Evolutionary conservation across 2,888 invertebrate species (phyloP).

Genomic region (Boloria euphrosyne): DNA sequence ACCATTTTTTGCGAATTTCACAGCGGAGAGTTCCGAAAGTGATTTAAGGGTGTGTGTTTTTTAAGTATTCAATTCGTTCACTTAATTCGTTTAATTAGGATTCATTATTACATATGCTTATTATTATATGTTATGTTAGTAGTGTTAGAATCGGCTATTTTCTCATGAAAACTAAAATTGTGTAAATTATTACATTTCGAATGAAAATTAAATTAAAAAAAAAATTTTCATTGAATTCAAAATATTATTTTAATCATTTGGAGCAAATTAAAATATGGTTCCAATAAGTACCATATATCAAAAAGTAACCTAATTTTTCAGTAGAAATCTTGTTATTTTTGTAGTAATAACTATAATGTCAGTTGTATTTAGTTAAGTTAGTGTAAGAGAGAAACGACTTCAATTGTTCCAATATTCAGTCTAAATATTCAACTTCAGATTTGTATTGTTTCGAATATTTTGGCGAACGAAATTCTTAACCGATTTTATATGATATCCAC

Average conservation of each 20-base stretch:
- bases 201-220: no score
- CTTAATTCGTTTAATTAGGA: slow-evolving; percentile 35
- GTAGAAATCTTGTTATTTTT: background rate
- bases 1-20: background rate
- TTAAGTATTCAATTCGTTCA: slow-evolving; percentile 40
- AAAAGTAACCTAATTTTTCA: background rate
- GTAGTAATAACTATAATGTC: background rate
- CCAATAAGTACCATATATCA: background rate
- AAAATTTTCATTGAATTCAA: no score
- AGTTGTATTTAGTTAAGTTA: slow-evolving; percentile 25
- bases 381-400: slow-evolving; percentile 1
- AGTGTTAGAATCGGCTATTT: background rate
- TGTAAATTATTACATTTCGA: no score
- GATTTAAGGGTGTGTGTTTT: slow-evolving; percentile 21
- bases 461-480: no score
- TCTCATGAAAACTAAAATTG: no score
- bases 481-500: no score
- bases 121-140: slow-evolving; percentile 4
- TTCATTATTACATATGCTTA: slow-evolving; percentile 18
- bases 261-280: no score
- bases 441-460: background rate
- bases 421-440: background rate
- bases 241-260: no score
- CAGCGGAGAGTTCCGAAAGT: slow-evolving; percentile 4
- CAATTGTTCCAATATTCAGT: background rate